Conservation (phyloP, 2,888 invertebrate species). For the Dendrolimus houi region DNA sequence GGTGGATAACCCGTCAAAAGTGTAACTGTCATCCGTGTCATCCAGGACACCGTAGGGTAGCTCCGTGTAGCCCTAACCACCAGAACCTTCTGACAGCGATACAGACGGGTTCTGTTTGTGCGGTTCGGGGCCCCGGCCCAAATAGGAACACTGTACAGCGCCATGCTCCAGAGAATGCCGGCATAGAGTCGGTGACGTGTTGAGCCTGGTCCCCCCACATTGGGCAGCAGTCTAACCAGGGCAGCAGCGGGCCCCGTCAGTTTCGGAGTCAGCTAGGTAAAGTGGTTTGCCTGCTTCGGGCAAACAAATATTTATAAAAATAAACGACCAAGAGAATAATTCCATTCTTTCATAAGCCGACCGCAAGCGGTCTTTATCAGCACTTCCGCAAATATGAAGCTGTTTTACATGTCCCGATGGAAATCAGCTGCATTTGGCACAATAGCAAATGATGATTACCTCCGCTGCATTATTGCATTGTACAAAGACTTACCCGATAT, state of each 20-base stretch:
- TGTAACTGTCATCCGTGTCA: too few species aligned
- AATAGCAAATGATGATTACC: not conserved
- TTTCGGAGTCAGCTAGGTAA: not conserved
- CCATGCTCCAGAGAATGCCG: not conserved
- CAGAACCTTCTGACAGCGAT: too few species aligned
- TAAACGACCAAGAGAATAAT: too few species aligned
- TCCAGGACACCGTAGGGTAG: too few species aligned
- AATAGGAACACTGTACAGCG: not conserved
- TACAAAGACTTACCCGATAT: not conserved
- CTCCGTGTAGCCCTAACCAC: too few species aligned
- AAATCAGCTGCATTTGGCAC: not conserved
- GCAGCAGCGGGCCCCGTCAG: not conserved
- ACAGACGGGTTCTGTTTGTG: not conserved
- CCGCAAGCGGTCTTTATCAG: not conserved
- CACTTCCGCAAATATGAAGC: not conserved
- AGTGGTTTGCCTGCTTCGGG: not conserved
- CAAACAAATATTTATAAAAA: too few species aligned
- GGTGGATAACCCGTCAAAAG: too few species aligned
- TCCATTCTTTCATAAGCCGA: not conserved
- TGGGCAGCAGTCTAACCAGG: not conserved
- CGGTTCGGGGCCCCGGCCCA: not conserved
- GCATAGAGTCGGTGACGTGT: not conserved
- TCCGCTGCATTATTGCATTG: not conserved
- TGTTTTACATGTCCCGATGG: not conserved
- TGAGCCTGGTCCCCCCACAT: not conserved